Evolutionary conservation across 1,140 invertebrate genomes (phyloP).

Genomic region (Araneus ventricosus): DNA sequence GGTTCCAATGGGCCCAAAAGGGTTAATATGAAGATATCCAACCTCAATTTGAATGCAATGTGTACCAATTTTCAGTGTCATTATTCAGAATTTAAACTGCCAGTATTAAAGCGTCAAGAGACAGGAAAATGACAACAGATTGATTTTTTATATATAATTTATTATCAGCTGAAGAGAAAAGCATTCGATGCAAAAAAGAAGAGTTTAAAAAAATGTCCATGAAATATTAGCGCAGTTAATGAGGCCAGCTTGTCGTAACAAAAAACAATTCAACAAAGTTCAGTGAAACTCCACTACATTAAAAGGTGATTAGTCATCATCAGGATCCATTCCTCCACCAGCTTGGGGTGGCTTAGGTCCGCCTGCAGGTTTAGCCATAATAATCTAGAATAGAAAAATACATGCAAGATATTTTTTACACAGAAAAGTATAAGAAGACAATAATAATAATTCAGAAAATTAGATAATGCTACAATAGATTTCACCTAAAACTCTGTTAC

Average conservation of each 20-base stretch:
- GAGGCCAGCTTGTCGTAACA: constrained; percentile 47
- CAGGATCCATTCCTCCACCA: constrained; percentile 65
- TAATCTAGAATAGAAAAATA: constrained; percentile 86
- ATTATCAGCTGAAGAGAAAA: constrained; percentile 27
- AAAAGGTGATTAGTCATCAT: constrained; percentile 60
- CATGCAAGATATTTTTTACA: no score
- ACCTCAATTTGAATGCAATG: no score
- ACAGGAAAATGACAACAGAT: no score
- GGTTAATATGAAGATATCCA: no score
- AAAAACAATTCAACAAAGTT: neutral
- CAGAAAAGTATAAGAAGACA: no score
- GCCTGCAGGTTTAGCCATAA: constrained; percentile 97
- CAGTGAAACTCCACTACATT: neutral
- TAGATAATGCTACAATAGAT: no score
- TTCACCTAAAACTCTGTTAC: no score
- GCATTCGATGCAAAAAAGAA: constrained; percentile 17
- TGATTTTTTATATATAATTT: constrained; percentile 7
- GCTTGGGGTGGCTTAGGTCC: constrained; percentile 90
- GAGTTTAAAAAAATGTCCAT: constrained; percentile 48
- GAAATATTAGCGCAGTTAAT: constrained; percentile 49
- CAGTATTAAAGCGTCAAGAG: no score
- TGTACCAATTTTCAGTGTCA: no score
- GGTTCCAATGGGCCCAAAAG: no score
- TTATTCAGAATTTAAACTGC: no score
- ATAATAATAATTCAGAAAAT: no score